Base-by-base conservation (phyloP, 2,113 vertebrate genomes). In the Spheniscus mendiculus region DNA sequence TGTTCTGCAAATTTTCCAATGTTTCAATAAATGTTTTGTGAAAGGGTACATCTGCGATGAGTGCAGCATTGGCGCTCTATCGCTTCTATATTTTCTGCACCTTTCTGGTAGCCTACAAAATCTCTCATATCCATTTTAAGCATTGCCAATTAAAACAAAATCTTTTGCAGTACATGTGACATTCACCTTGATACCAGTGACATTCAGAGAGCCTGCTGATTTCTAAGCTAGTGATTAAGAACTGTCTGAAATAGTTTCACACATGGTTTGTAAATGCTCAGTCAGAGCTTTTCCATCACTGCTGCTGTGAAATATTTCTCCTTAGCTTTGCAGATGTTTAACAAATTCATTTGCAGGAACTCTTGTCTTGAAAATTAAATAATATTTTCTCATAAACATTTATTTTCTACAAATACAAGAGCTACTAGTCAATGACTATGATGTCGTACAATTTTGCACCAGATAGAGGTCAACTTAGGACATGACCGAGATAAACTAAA, bases 191-290 rank as follows among this genome's bases (percentile, higher is more conserved):
- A 74, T 93, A 87, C 50, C 42, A 59, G 72, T 87, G 90, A 67
- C 86, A 89, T 92, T 90, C 88, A 92, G 86, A 63, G 29, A 70
- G 71, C 45, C 67, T 94, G 62, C 85, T 93, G 90, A 69, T 94
- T 94, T 90, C 73, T 92, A 96, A 93, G 42, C 86, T 52, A 63
- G 80, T 92, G 90, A 95, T 97, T 95, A 97, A 78, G 83, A 88
- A 77, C 92, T 95, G 92, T 96, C 79, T 93, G 88, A 91, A 96
- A 89, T 67, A 95, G 83, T 95, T 97, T 97, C 65, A 89, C 83
- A 93, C 77, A 67, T 89, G 90, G 56, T 89, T 96, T 95, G 76
- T 95, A 93, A 97, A 93, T 89, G 85, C 44, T 83, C 87, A 70
- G 38, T 91, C 69, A 78, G 92, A 95, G 86, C 55, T 94, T 90